phyloP scores from a whole-genome alignment of 1,140 invertebrate genomes.

The Babylonia areolata region DNA sequence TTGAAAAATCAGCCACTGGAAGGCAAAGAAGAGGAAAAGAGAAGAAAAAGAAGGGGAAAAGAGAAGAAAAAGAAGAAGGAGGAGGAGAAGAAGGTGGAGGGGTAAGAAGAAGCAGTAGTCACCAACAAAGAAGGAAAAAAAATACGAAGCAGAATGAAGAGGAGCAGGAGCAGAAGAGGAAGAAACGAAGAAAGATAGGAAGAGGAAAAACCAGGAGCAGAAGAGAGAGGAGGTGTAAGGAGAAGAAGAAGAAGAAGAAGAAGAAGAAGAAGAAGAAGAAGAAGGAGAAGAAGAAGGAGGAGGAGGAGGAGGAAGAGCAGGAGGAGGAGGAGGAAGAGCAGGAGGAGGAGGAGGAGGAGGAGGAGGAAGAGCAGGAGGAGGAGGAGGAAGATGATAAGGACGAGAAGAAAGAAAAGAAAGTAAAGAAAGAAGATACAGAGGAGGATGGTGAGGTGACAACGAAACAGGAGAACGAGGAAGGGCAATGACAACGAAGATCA shows the following conservation, averaged over 20 bases:
- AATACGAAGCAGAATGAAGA: background rate
- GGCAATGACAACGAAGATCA: too few species aligned
- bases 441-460: background rate
- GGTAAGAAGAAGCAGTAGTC: too few species aligned
- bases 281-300: background rate
- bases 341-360: background rate
- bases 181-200: background rate
- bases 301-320: background rate
- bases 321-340: background rate
- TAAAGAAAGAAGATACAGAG: background rate
- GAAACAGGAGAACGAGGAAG: background rate
- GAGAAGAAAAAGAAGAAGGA: background rate
- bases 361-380: background rate
- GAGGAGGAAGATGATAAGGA: background rate
- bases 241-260: too few species aligned
- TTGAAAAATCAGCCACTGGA: background rate
- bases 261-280: too few species aligned
- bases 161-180: background rate
- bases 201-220: background rate
- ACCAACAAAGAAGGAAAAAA: background rate
- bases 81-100: too few species aligned
- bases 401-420: background rate
- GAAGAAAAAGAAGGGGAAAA: background rate
- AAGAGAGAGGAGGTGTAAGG: background rate
- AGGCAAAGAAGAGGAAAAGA: background rate